These are phyloP conservation scores for Sylvia borin DNA, from an alignment of 2,797 vertebrate genomes.

Conservation along the genomic window DNA sequence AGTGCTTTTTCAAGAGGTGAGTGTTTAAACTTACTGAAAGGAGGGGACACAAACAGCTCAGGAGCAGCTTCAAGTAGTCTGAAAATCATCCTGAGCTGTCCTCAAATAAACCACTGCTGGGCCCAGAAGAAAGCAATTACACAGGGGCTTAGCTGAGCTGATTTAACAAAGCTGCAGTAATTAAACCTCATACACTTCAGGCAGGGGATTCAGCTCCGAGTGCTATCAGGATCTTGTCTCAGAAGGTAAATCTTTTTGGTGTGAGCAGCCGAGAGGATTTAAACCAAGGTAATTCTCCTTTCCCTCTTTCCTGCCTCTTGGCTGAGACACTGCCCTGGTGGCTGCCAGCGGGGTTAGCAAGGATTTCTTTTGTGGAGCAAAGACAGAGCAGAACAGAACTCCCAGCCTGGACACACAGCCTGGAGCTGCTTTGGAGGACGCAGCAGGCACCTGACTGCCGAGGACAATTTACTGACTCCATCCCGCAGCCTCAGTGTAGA, in stretches of 20 bases:
- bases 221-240: not conserved
- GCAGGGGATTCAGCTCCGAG: slow-evolving; percentile 23
- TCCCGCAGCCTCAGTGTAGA: not conserved
- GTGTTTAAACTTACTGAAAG: not conserved
- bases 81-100: slow-evolving; percentile 19
- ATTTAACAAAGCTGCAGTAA: slow-evolving; percentile 67
- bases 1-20: not conserved
- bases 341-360: not conserved
- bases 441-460: not conserved
- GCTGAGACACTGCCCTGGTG: accelerated
- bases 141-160: slow-evolving; percentile 46
- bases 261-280: slow-evolving; percentile 1
- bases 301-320: not conserved
- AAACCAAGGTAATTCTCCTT: slow-evolving; percentile 1
- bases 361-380: not conserved
- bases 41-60: not conserved
- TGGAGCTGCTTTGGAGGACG: not conserved
- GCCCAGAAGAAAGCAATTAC: slow-evolving; percentile 56
- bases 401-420: not conserved
- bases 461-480: not conserved
- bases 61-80: not conserved
- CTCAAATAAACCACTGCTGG: slow-evolving; percentile 55
- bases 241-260: slow-evolving; percentile 8
- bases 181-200: slow-evolving; percentile 54
- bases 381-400: not conserved